Conservation (phyloP, 2,113 vertebrate genomes). For the Notarius lentiginosus region DNA sequence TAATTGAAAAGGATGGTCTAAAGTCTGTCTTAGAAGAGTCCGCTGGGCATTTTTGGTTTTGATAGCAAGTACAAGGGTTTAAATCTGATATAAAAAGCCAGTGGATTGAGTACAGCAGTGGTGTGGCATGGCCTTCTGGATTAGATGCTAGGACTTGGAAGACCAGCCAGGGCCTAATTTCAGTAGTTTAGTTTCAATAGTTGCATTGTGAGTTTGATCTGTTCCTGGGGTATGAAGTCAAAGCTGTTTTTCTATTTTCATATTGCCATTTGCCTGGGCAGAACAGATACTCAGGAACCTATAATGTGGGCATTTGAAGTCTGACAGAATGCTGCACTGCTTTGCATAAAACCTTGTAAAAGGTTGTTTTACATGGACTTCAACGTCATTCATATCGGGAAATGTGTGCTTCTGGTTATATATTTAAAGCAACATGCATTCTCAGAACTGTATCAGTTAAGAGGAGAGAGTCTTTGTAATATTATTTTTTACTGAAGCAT, state of each 20-base stretch:
- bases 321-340: background rate
- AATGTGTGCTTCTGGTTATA: background rate
- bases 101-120: background rate
- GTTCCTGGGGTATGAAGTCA: background rate
- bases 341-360: constrained; percentile 21
- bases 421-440: constrained; percentile 7
- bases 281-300: background rate
- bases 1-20: background rate
- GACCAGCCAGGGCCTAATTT: background rate
- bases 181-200: background rate
- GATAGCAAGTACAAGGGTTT: background rate
- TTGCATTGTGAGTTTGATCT: background rate
- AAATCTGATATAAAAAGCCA: background rate
- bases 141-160: background rate
- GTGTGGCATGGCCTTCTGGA: background rate
- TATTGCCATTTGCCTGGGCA: background rate
- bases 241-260: background rate
- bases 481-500: background rate
- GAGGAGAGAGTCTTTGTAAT: background rate
- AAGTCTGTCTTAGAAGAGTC: background rate
- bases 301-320: background rate
- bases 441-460: background rate
- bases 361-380: background rate
- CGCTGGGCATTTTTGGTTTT: background rate
- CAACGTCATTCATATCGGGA: background rate